These are phyloP conservation scores for Tragelaphus strepsiceros DNA, from an alignment of 2,113 vertebrate genomes.

Conservation along the genomic window DNA sequence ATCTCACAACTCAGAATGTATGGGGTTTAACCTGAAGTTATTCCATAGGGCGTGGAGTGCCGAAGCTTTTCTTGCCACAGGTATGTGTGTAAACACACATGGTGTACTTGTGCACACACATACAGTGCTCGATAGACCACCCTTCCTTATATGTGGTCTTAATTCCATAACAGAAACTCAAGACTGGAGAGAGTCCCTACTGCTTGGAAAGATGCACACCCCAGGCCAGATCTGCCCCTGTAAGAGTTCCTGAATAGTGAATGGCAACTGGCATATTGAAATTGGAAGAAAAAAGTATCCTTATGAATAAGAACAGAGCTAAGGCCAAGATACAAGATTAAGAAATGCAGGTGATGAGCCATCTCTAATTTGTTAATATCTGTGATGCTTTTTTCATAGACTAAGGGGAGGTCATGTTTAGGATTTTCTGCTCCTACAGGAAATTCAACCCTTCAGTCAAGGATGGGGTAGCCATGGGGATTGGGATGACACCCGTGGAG, in stretches of 20 bases:
- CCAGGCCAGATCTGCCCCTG: background rate
- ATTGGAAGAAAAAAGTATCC: background rate
- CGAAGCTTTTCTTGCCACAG: background rate
- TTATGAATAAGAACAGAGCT: background rate
- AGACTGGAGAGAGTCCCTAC: background rate
- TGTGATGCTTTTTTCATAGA: background rate
- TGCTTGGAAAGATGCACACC: background rate
- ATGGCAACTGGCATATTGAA: too few species aligned
- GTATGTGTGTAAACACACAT: background rate
- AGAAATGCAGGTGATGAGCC: background rate
- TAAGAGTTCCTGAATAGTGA: background rate
- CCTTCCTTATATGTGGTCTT: background rate
- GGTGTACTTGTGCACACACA: background rate
- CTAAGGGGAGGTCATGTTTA: background rate
- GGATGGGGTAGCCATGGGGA: accelerated
- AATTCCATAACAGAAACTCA: background rate
- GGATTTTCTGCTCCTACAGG: background rate
- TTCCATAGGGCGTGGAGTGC: background rate
- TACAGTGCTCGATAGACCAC: background rate
- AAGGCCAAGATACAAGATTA: background rate
- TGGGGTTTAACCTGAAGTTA: background rate
- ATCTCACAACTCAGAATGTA: background rate
- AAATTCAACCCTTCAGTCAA: background rate
- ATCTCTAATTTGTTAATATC: background rate
- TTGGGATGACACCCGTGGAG: background rate